Percentiles rank a stretch among this genome's conserved stretches.
Conservation (phyloP, 2,113 vertebrate genomes). For the Leptodactylus fuscus region DNA sequence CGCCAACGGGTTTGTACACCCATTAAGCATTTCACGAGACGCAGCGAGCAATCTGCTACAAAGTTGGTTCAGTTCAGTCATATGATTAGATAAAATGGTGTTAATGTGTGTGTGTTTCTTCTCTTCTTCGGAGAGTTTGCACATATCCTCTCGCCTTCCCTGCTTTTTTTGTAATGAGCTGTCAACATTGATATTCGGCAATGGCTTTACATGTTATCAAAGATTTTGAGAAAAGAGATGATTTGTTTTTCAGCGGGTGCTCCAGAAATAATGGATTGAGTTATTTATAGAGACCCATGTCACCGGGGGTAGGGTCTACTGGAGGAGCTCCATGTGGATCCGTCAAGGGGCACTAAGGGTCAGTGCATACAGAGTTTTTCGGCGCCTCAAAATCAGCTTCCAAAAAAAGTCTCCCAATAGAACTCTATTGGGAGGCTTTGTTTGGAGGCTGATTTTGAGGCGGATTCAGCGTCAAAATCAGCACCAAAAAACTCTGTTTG, state of each 20-base stretch:
- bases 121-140: constrained; percentile 13
- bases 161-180: constrained; percentile 44
- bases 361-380: no score
- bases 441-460: no score
- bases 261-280: neutral
- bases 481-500: no score
- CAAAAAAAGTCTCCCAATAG: no score
- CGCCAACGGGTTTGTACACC: constrained; percentile 39
- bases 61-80: constrained; percentile 50
- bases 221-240: neutral
- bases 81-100: constrained; percentile 56
- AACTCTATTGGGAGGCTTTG: no score
- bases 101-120: constrained; percentile 53
- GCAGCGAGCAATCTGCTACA: constrained; percentile 48
- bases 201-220: neutral
- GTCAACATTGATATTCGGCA: constrained; percentile 27
- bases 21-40: constrained; percentile 52
- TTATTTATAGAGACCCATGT: neutral
- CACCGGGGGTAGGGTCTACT: no score
- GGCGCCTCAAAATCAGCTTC: no score
- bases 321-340: neutral
- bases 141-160: constrained; percentile 4
- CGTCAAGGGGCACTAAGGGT: neutral
- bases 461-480: no score
- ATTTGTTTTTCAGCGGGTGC: neutral